Percentiles rank a stretch among this genome's conserved stretches.
Conservation (phyloP, 2,113 vertebrate species). For the Bettongia penicillata region DNA sequence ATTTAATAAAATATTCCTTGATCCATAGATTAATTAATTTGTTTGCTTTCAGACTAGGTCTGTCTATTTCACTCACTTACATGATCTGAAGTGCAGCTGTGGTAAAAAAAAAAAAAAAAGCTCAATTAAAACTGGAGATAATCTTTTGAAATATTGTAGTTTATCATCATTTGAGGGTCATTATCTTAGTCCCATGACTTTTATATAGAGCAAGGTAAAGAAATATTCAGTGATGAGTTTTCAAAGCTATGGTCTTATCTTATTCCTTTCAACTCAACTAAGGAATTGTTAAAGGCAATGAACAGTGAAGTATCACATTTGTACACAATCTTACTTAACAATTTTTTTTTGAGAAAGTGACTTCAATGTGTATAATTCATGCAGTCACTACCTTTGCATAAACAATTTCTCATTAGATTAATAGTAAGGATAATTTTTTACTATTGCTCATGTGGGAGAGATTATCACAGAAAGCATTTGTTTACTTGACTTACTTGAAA, state of each 20-base stretch:
- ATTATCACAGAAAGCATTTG: constrained; percentile 73
- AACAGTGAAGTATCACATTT: constrained; percentile 82
- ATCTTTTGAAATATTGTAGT: constrained; percentile 87
- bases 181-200: constrained; percentile 84
- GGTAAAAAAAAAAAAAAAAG: constrained; percentile 78
- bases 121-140: constrained; percentile 84
- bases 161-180: constrained; percentile 87
- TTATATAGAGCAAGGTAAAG: constrained; percentile 83
- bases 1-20: too few species aligned
- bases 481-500: constrained; percentile 50
- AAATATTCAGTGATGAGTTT: constrained; percentile 85
- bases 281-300: constrained; percentile 76
- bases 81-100: constrained; percentile 85
- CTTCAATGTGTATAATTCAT: constrained; percentile 76
- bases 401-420: constrained; percentile 78
- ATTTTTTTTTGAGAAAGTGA: constrained; percentile 81
- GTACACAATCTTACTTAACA: constrained; percentile 79
- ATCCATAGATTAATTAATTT: too few species aligned
- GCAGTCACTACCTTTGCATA: constrained; percentile 78
- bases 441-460: constrained; percentile 75
- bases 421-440: constrained; percentile 73
- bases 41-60: too few species aligned
- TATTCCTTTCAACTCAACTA: constrained; percentile 79
- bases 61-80: constrained; percentile 62
- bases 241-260: constrained; percentile 84